Conservation (phyloP, 2,797 vertebrate species). For the Hemitrygon akajei region DNA sequence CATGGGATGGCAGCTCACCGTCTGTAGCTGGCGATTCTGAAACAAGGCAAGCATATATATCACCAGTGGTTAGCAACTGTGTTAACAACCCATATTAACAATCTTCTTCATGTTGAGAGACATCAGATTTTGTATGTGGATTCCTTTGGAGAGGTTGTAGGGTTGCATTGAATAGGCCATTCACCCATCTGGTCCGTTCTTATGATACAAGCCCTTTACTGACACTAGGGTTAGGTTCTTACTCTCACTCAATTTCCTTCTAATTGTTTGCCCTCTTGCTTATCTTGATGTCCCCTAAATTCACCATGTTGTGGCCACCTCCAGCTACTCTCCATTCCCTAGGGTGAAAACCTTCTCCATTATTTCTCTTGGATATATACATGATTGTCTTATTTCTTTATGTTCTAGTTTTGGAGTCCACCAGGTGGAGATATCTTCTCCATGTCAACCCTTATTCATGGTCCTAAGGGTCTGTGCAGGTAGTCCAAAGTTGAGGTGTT, state of each 20-base stretch:
- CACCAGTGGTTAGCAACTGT: neutral
- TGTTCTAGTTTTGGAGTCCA: neutral
- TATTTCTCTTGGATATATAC: neutral
- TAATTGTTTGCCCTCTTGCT: too few species aligned
- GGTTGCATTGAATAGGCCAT: neutral
- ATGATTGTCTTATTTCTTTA: neutral
- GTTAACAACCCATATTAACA: neutral
- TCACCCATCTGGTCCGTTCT: too few species aligned
- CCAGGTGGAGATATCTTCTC: too few species aligned
- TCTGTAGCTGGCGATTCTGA: neutral
- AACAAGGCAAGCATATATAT: neutral
- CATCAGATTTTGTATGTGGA: neutral
- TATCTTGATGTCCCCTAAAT: too few species aligned
- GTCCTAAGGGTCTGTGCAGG: neutral
- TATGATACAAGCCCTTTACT: too few species aligned
- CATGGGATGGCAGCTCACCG: neutral
- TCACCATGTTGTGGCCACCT: too few species aligned
- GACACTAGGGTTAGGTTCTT: too few species aligned
- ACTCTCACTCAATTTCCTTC: too few species aligned
- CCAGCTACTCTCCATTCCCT: neutral
- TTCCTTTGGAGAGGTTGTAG: neutral
- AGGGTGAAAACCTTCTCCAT: neutral
- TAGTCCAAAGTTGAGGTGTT: neutral
- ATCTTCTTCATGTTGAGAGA: neutral
- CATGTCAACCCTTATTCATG: neutral